Evolutionary conservation across 2,113 vertebrate species (phyloP).

Genomic region (Gambusia holbrooki): DNA sequence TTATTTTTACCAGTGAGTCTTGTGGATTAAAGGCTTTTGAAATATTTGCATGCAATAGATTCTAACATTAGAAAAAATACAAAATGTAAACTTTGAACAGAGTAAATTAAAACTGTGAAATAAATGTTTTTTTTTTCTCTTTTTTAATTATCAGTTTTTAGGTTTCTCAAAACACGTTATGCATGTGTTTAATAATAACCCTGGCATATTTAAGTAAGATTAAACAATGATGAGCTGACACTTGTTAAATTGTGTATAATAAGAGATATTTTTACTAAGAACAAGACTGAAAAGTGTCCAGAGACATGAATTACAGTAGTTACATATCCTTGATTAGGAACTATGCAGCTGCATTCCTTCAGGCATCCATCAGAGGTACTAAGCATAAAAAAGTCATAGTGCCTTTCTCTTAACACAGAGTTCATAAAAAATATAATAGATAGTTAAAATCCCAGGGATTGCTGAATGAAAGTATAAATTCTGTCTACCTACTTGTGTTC

Average conservation of each 20-base stretch:
- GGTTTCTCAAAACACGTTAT: neutral
- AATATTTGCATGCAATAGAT: neutral
- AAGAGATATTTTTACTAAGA: too few relatives aligned
- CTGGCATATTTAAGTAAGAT: too few relatives aligned
- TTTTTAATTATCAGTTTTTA: neutral
- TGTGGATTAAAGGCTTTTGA: neutral
- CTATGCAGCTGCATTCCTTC: too few relatives aligned
- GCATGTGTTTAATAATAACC: neutral
- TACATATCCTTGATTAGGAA: too few relatives aligned
- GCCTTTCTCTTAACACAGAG: neutral
- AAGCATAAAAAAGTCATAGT: too few relatives aligned
- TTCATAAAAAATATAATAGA: constrained; percentile 9
- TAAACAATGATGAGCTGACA: too few relatives aligned
- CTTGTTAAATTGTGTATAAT: too few relatives aligned
- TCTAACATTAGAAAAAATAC: neutral
- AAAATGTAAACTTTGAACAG: neutral
- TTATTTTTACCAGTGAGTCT: neutral
- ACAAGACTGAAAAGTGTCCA: too few relatives aligned
- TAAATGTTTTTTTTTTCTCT: neutral
- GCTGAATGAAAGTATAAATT: constrained; percentile 25
- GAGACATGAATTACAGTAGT: too few relatives aligned
- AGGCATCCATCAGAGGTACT: too few relatives aligned
- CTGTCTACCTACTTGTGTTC: constrained; percentile 41
- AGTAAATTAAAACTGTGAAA: neutral
- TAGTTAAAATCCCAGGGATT: constrained; percentile 3